Conservation (phyloP, 1,140 invertebrate genomes). For the Asobara japonica region DNA sequence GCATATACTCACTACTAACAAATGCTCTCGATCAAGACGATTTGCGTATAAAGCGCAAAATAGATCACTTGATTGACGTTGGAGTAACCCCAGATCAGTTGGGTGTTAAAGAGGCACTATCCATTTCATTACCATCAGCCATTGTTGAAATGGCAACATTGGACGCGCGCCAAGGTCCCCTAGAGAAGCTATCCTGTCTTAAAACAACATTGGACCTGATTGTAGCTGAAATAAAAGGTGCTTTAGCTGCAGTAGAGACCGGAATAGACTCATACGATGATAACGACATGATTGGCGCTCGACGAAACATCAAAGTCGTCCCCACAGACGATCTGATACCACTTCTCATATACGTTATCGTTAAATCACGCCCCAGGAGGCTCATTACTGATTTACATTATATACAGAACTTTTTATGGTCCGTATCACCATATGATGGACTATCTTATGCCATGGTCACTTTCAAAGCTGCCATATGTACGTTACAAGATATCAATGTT, state of each 20-base stretch:
- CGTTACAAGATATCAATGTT: constrained; percentile 32
- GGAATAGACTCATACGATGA: constrained; percentile 36
- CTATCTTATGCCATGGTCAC: constrained; percentile 42
- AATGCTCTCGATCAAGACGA: constrained; percentile 41
- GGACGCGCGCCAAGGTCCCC: constrained; percentile 44
- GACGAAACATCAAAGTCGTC: constrained; percentile 26
- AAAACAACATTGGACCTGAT: constrained; percentile 50
- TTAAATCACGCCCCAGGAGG: constrained; percentile 45
- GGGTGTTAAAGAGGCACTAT: constrained; percentile 42
- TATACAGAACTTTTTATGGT: constrained; percentile 49
- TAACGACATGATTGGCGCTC: constrained; percentile 33
- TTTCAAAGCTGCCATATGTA: constrained; percentile 40
- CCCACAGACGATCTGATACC: constrained; percentile 47
- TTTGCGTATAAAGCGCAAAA: constrained; percentile 40
- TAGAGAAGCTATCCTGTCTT: constrained; percentile 51
- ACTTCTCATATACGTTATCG: constrained; percentile 48
- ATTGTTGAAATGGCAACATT: constrained; percentile 52
- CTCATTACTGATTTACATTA: constrained; percentile 52
- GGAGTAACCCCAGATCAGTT: constrained; percentile 49
- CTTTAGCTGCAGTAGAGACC: constrained; percentile 46
- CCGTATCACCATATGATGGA: constrained; percentile 41
- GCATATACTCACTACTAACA: constrained; percentile 43
- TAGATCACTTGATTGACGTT: constrained; percentile 39
- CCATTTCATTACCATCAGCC: constrained; percentile 47
- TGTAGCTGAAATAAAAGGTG: constrained; percentile 51